A percentile compares a stretch with the other conserved stretches of the same genome.
These are phyloP conservation scores for Lepisosteus osseus DNA, from an alignment of 2,113 vertebrate genomes.

Conservation along the genomic window DNA sequence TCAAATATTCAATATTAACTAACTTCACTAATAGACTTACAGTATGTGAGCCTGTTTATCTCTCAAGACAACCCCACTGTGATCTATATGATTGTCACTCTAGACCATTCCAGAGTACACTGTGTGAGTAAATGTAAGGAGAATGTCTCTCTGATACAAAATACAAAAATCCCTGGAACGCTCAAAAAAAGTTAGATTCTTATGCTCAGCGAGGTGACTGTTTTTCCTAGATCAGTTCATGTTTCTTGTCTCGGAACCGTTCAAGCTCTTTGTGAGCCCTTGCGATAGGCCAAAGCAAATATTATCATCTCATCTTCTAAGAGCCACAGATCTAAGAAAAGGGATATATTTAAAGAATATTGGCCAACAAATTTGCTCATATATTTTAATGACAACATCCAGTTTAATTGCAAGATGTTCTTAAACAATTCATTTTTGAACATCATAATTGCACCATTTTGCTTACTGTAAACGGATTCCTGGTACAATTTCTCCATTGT, in stretches of 20 bases:
- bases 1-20: no score
- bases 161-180: neutral
- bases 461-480: constrained; percentile 22
- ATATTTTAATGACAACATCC: constrained; percentile 27
- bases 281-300: constrained; percentile 40
- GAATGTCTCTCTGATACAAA: constrained; percentile 32
- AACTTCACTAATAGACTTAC: no score
- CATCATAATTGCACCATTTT: constrained; percentile 9
- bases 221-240: constrained; percentile 47
- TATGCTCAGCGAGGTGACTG: constrained; percentile 38
- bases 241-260: constrained; percentile 26
- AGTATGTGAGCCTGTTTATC: no score
- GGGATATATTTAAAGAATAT: constrained; percentile 29
- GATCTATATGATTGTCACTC: neutral
- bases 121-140: constrained; percentile 30
- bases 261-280: constrained; percentile 22
- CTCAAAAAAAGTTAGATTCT: constrained; percentile 24
- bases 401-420: constrained; percentile 39
- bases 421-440: constrained; percentile 34
- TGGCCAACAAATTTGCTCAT: constrained; percentile 20
- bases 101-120: constrained; percentile 33
- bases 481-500: constrained; percentile 26
- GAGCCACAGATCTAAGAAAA: constrained; percentile 29
- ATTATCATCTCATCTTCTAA: constrained; percentile 29
- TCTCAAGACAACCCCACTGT: no score